phyloP scores from a whole-genome alignment of 2,797 vertebrate species.

The Premnoplex brunnescens region DNA sequence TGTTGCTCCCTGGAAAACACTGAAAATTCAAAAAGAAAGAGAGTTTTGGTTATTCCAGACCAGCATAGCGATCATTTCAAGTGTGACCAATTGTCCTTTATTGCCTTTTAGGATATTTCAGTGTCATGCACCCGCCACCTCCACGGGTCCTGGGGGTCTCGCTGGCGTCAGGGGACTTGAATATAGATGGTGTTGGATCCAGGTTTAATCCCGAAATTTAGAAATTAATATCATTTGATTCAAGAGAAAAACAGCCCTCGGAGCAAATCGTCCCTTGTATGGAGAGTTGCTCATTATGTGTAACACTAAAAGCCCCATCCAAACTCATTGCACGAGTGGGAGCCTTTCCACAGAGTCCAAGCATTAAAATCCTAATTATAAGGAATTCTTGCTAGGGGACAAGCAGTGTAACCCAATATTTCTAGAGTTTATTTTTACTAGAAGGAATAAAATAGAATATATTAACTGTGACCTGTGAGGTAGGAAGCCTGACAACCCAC shows the following conservation, averaged over 20 bases:
- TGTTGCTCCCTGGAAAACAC: neutral
- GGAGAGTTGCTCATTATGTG: neutral
- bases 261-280: neutral
- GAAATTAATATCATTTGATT: neutral
- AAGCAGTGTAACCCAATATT: neutral
- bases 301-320: neutral
- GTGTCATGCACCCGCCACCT: neutral
- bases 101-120: neutral
- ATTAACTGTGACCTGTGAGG: neutral
- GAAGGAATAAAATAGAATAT: neutral
- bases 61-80: neutral
- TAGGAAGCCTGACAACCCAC: neutral
- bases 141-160: neutral
- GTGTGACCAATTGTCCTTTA: neutral
- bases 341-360: neutral
- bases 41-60: neutral
- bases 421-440: neutral
- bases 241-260: neutral
- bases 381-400: neutral
- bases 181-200: rapidly evolving
- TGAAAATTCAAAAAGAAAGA: neutral
- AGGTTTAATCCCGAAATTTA: neutral
- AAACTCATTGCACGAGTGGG: neutral
- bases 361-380: neutral
- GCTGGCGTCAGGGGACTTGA: neutral